Percentiles rank a stretch among this genome's conserved stretches.
phyloP scores from a whole-genome alignment of 2,797 vertebrate species.

The Harpagifer antarcticus region DNA sequence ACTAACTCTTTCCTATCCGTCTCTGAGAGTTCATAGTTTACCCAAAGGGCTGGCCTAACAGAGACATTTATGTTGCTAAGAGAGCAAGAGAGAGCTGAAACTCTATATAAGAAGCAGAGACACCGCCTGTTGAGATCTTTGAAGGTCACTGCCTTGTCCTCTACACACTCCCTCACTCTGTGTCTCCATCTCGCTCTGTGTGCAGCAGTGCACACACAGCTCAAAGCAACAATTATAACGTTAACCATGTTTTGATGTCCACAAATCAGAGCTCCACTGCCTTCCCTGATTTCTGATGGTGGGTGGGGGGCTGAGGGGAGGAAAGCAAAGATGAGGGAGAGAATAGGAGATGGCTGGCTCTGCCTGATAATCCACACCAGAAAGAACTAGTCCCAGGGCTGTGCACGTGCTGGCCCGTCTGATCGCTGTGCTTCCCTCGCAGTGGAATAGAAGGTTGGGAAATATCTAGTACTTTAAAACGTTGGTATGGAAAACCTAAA shows the following conservation, averaged over 20 bases:
- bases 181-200: slow-evolving; percentile 14
- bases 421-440: slow-evolving; percentile 17
- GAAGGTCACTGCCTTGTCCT: slow-evolving; percentile 79
- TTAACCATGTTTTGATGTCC: slow-evolving; percentile 73
- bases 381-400: slow-evolving; percentile 43
- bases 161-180: slow-evolving; percentile 29
- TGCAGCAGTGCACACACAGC: slow-evolving; percentile 63
- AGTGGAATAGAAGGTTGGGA: not conserved
- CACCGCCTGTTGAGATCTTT: slow-evolving; percentile 70
- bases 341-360: slow-evolving; percentile 44
- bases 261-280: slow-evolving; percentile 56
- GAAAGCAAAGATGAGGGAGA: slow-evolving; percentile 34
- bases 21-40: slow-evolving; percentile 25
- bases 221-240: slow-evolving; percentile 79
- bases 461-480: slow-evolving; percentile 22
- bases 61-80: slow-evolving; percentile 21
- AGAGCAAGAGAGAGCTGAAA: slow-evolving; percentile 17
- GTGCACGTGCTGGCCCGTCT: slow-evolving; percentile 16
- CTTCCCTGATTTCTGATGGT: slow-evolving; percentile 44
- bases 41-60: slow-evolving; percentile 26
- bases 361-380: slow-evolving; percentile 57
- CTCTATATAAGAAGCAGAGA: slow-evolving; percentile 63
- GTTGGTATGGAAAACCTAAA: slow-evolving; percentile 9
- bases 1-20: slow-evolving; percentile 44
- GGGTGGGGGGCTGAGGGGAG: slow-evolving; percentile 32